Evolutionary conservation across 2,888 invertebrate species (phyloP), one percentile per base, ranked within the genome.

Genomic region (Hyposoter didymator): DNA sequence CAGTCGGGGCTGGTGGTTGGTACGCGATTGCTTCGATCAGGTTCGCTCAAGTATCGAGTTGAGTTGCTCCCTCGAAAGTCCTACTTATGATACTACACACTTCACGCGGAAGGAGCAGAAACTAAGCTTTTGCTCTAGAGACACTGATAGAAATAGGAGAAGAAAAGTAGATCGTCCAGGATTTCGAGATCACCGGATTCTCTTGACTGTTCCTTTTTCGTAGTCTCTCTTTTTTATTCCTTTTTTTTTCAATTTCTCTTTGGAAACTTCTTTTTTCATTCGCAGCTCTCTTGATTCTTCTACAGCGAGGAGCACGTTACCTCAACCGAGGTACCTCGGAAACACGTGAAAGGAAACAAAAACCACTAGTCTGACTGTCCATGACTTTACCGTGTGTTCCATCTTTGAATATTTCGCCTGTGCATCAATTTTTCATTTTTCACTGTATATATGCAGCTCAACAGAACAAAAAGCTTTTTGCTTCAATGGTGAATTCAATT

Each of bases 241-340:
- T 79, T 73, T 39, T 74, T 74, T 75, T 75, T 84, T 78, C 78
- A 85, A 78, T 85, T 69, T 59, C 80, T 76, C 76, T 78, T 70
- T n/a, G 74, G 81, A 76, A 78, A 62, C 76, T 55, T 72, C 75
- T 66, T 73, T 62, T 84, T 81, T 47, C 78, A 81, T 81, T 59
- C 84, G 73, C 73, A 67, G 67, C 78, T 32, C 62, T 17, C 19
- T 69, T 28, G 49, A 49, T 52, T 78, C 69, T 79, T 79, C 62
- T 45, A 72, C 72, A 72, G 62, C 72, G 79, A 64, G 28, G 49
- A 35, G 62, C 39, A 52, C 81, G 81, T 64, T 70, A 70, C 78
- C 70, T 80, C 80, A 81, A 87, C 81, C 85, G 78, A 84, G 81
- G 76, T 87, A 82, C 82, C 76, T 85, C 81, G 43, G 66, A 79